Evolutionary conservation across 2,797 vertebrate species (phyloP), one percentile per base, ranked within the genome.

Genomic region (Lateolabrax maculatus): DNA sequence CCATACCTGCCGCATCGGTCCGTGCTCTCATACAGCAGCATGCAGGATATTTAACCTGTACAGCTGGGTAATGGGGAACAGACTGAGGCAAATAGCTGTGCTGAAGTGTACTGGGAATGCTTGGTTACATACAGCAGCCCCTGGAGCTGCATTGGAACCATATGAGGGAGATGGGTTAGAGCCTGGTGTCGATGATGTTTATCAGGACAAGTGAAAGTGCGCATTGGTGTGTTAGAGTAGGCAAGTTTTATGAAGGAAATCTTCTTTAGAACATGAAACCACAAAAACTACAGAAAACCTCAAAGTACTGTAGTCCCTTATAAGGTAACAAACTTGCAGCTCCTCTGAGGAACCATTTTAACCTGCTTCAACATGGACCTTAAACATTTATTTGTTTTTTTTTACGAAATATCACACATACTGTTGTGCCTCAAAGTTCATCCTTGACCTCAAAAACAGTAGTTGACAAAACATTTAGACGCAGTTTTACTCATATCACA

Each of bases 1-100:
- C 84, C 92, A 94, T 93, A 90, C 90, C 88, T 93, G 79, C 86
- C 67, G 84, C 83, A 89, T 89, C 81, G 55, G 51, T 41, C 70
- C 69, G 56, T 69, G 74, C 69, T 71, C 77, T 69, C 55, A 41
- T 62, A 71, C 72, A 79, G 61, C 79, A 75, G 80, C 64, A n/a
- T 75, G 41, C 65, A 60, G 76, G 73, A 64, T 71, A 68, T 87
- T 84, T 81, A 82, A 77, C 65, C 70, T 83, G 55, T 27, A 21
- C 76, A 76, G 87, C 85, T 83, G 69, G 52, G 66, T 81, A 88
- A 87, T 83, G 66, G 71, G 46, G 65, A 87, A 71, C 88, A 90
- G 77, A 82, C 74, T 43, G 44, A 43, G 25, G n/a, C 43, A 78
- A 84, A 85, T 81, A 82, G 85, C 83, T 86, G 82, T 49, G 27